Conservation (phyloP, 2,113 vertebrate genomes). For the Silurus meridionalis region DNA sequence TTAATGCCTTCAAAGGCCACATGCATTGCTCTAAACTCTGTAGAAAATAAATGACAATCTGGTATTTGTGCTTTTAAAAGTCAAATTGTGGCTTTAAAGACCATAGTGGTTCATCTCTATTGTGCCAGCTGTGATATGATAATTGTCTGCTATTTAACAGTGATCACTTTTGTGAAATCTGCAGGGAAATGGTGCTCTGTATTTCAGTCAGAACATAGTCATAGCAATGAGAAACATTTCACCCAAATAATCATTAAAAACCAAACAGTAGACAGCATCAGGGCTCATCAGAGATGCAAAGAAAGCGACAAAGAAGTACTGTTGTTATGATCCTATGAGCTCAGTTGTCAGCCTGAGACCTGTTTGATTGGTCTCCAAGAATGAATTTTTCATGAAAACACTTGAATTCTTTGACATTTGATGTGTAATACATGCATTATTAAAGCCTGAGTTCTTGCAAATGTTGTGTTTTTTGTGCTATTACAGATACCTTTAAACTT, state of each 20-base stretch:
- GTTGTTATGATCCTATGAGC: constrained; percentile 15
- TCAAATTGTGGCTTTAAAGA: background rate
- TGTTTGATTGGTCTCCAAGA: constrained; percentile 19
- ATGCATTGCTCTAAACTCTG: background rate
- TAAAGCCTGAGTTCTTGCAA: constrained; percentile 6
- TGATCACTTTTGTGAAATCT: constrained; percentile 24
- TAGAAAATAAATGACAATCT: background rate
- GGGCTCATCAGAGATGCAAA: constrained; percentile 6
- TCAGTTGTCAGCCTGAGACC: background rate
- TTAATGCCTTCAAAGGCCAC: background rate
- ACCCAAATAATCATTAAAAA: constrained; percentile 9
- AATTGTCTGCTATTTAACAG: constrained; percentile 20
- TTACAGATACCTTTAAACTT: background rate
- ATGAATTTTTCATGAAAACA: constrained; percentile 32
- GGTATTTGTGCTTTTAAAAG: background rate
- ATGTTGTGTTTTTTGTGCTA: background rate
- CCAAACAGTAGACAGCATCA: background rate
- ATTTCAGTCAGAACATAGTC: background rate
- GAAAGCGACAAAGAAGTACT: constrained; percentile 1
- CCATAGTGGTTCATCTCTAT: background rate
- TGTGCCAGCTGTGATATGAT: background rate
- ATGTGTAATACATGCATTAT: constrained; percentile 25
- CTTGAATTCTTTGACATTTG: constrained; percentile 33
- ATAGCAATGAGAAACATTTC: constrained; percentile 8
- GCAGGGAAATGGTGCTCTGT: constrained; percentile 1